These are phyloP conservation scores for Centroberyx gerrardi DNA, from an alignment of 2,797 vertebrate genomes.

Conservation along the genomic window DNA sequence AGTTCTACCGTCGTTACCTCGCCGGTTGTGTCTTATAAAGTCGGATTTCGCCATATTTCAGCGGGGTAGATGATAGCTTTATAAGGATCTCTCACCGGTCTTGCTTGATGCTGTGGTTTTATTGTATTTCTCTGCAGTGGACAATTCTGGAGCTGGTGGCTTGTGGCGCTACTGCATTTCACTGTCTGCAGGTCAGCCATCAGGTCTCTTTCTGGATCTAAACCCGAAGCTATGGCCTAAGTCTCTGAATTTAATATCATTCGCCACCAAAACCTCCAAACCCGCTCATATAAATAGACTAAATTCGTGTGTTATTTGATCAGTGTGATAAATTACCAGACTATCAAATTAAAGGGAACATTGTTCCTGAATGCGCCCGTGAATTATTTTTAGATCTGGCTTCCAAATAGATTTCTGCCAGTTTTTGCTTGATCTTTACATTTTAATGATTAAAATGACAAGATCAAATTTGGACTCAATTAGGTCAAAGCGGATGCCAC, in stretches of 20 bases:
- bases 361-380: too few relatives aligned
- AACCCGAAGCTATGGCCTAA: neutral
- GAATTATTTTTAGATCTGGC: too few relatives aligned
- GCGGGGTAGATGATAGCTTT: constrained; percentile 69
- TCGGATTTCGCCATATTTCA: constrained; percentile 69
- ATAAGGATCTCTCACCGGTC: constrained; percentile 50
- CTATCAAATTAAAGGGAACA: too few relatives aligned
- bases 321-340: too few relatives aligned
- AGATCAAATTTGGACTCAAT: too few relatives aligned
- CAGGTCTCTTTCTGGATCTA: constrained; percentile 9
- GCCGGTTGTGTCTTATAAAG: constrained; percentile 72
- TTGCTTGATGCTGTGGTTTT: constrained; percentile 49
- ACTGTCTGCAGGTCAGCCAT: constrained; percentile 8
- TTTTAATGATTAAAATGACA: too few relatives aligned
- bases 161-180: constrained; percentile 17
- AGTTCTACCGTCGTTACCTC: constrained; percentile 64
- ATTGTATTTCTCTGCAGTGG: constrained; percentile 52
- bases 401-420: too few relatives aligned
- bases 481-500: too few relatives aligned
- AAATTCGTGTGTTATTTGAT: too few relatives aligned
- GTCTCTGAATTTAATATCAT: neutral
- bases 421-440: too few relatives aligned
- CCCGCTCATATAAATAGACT: too few relatives aligned
- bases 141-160: constrained; percentile 39
- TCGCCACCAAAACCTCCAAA: too few relatives aligned